phyloP scores from a whole-genome alignment of 2,113 vertebrate species.

The Saccopteryx bilineata region DNA sequence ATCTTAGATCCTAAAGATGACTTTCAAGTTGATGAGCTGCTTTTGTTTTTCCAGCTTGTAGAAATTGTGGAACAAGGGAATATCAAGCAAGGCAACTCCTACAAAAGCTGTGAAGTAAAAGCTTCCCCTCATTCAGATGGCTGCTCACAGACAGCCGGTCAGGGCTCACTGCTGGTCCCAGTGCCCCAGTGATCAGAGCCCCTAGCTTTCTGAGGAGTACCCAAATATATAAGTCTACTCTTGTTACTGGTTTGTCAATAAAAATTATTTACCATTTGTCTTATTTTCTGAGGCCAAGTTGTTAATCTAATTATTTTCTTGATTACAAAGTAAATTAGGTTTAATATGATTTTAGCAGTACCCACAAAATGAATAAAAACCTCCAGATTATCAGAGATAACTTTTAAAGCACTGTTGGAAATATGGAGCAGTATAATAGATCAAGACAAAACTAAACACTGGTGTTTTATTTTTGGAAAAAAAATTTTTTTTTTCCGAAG shows the following conservation, averaged over 20 bases:
- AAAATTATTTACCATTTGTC: neutral
- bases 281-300: neutral
- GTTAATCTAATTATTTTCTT: neutral
- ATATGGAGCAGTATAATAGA: neutral
- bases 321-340: neutral
- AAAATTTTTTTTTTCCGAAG: too few species aligned
- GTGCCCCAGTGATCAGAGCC: neutral
- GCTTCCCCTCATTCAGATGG: neutral
- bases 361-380: neutral
- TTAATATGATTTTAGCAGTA: neutral
- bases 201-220: neutral
- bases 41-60: neutral
- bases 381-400: neutral
- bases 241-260: slow-evolving; percentile 6
- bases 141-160: neutral
- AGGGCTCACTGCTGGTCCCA: neutral
- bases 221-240: neutral
- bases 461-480: neutral
- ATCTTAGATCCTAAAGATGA: neutral
- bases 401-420: neutral
- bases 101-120: neutral
- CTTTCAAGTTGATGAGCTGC: neutral
- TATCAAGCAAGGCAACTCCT: neutral
- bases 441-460: neutral
- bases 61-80: neutral